phyloP scores from a whole-genome alignment of 1,140 invertebrate species.

The Steinernema khuongi region DNA sequence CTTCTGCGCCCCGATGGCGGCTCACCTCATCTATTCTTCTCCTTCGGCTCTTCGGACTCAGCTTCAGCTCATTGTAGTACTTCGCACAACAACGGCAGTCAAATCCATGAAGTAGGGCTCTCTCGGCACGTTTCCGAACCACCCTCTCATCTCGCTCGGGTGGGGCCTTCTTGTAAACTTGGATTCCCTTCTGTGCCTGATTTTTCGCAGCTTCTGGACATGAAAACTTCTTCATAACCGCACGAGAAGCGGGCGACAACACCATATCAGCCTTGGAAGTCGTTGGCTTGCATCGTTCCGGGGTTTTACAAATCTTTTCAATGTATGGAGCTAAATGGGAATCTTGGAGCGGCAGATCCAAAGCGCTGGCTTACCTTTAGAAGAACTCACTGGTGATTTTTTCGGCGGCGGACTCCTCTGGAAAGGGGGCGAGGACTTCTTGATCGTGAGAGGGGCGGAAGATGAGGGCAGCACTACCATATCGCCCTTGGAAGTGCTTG shows the following conservation, averaged over 20 bases:
- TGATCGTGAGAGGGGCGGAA: too few species aligned
- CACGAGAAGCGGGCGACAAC: background rate
- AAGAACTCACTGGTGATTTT: too few species aligned
- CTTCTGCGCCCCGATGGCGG: background rate
- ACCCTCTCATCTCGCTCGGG: background rate
- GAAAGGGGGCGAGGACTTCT: too few species aligned
- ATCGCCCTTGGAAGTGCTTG: too few species aligned
- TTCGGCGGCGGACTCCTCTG: too few species aligned
- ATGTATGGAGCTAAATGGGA: too few species aligned
- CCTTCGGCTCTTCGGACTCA: background rate
- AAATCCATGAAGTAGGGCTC: background rate
- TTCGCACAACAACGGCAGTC: background rate
- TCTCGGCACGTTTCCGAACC: background rate
- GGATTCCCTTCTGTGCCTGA: background rate
- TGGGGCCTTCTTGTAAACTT: background rate
- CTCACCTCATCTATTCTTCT: background rate
- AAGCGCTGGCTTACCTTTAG: too few species aligned
- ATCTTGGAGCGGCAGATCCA: too few species aligned
- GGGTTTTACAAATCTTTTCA: too few species aligned
- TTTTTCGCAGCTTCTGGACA: background rate
- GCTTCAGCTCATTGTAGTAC: background rate
- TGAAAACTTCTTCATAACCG: background rate
- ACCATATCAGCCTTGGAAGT: too few species aligned
- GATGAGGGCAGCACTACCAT: too few species aligned
- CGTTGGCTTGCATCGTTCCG: too few species aligned